Evolutionary conservation across 1,140 invertebrate species (phyloP).

Genomic region (Paralvinella palmiformis): DNA sequence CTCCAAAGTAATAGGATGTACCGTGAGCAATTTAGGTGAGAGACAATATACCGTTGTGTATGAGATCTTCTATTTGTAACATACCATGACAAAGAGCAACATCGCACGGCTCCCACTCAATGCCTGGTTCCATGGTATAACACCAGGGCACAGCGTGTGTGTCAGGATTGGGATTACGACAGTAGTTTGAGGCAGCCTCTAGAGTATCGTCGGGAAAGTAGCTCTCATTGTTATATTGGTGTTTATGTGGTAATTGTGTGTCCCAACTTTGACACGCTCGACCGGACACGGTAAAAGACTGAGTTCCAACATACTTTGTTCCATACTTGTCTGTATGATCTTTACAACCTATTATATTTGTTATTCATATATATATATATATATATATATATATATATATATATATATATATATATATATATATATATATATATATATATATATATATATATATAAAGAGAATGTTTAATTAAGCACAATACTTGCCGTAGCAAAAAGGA

Average conservation of each 20-base stretch:
- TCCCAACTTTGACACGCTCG: conserved; percentile 26
- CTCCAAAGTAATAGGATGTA: too few relatives aligned
- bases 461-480: neutral
- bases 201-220: conserved; percentile 6
- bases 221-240: conserved; percentile 11
- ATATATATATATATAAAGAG: too few relatives aligned
- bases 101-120: conserved; percentile 17
- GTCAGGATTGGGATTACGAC: conserved; percentile 14
- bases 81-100: conserved; percentile 16
- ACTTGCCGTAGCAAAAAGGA: conserved; percentile 2
- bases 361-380: too few relatives aligned
- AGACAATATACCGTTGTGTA: too few relatives aligned
- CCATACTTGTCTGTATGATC: too few relatives aligned
- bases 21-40: too few relatives aligned
- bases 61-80: too few relatives aligned
- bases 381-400: too few relatives aligned
- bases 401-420: too few relatives aligned
- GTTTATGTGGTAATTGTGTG: conserved; percentile 22
- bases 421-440: too few relatives aligned
- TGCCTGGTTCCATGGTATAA: conserved; percentile 11
- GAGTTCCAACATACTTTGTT: conserved; percentile 24
- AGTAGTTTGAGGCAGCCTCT: too few relatives aligned
- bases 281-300: conserved; percentile 20
- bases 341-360: too few relatives aligned
- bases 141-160: conserved; percentile 10